These are phyloP conservation scores for Conops quadrifasciatus DNA, from an alignment of 2,888 invertebrate species.

Conservation along the genomic window DNA sequence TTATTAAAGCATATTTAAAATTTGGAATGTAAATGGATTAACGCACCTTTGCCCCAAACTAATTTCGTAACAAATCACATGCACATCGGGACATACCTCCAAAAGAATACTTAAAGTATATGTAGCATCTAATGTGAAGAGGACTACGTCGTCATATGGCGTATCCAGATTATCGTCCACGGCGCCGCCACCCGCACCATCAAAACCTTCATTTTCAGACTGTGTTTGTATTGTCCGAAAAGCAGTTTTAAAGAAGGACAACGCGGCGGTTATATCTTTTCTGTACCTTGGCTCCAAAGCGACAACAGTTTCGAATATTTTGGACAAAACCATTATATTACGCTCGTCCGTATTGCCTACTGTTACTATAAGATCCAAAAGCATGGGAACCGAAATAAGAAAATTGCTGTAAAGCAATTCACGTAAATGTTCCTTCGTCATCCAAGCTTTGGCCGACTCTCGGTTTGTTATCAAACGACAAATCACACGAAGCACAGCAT, in stretches of 20 bases:
- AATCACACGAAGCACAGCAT: slow-evolving; percentile 75
- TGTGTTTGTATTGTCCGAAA: slow-evolving; percentile 59
- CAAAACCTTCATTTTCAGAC: slow-evolving; percentile 60
- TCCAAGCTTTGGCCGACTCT: slow-evolving; percentile 77
- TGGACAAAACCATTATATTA: slow-evolving; percentile 71
- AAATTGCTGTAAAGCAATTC: slow-evolving; percentile 80
- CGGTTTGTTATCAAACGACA: slow-evolving; percentile 81
- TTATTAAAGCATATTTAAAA: neutral
- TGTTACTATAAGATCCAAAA: slow-evolving; percentile 80
- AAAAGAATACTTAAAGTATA: slow-evolving; percentile 75
- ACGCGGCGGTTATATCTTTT: slow-evolving; percentile 69
- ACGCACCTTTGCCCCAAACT: slow-evolving; percentile 69
- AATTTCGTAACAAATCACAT: slow-evolving; percentile 68
- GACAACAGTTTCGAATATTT: slow-evolving; percentile 74
- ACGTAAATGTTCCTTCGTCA: slow-evolving; percentile 73
- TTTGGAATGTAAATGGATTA: neutral
- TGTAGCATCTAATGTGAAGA: slow-evolving; percentile 76
- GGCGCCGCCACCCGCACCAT: slow-evolving; percentile 54
- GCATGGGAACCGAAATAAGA: slow-evolving; percentile 82
- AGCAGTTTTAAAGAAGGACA: slow-evolving; percentile 69
- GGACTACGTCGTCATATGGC: slow-evolving; percentile 72
- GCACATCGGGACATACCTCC: slow-evolving; percentile 72
- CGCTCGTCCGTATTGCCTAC: slow-evolving; percentile 74
- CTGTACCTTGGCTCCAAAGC: slow-evolving; percentile 68
- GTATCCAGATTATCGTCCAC: slow-evolving; percentile 53